These are phyloP conservation scores for Leucoraja ocellata DNA, from an alignment of 2,797 vertebrate species.

Conservation along the genomic window DNA sequence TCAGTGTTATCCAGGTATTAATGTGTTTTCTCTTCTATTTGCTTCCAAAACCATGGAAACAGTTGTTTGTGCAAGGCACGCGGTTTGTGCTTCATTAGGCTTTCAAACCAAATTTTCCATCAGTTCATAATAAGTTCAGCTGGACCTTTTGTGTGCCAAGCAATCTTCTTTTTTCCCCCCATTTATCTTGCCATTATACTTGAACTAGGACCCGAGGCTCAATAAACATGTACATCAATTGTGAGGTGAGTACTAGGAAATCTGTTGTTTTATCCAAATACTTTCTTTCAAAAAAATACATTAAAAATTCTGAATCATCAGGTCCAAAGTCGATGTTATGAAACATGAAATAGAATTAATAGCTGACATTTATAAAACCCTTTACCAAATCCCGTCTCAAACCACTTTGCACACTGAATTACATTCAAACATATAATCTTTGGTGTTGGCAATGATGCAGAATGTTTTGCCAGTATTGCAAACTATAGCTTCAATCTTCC, in stretches of 20 bases:
- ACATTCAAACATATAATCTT: not conserved
- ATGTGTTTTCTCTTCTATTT: not conserved
- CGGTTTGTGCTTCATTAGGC: not conserved
- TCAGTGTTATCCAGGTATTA: not conserved
- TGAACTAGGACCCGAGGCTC: not conserved
- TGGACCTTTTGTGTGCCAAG: not conserved
- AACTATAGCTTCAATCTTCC: not conserved
- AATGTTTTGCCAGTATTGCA: not conserved
- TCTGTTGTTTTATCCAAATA: not conserved
- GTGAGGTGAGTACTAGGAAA: not conserved
- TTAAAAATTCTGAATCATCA: not conserved
- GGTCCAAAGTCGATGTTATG: not conserved
- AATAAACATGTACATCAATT: not conserved
- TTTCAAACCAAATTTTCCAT: constrained; percentile 13
- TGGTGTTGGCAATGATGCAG: not conserved
- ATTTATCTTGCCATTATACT: no score
- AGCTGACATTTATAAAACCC: not conserved
- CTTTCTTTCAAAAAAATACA: not conserved
- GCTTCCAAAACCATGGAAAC: constrained; percentile 32
- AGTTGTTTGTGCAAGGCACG: not conserved
- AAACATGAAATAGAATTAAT: not conserved
- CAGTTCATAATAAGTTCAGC: not conserved
- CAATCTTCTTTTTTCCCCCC: not conserved
- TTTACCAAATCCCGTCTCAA: no score
- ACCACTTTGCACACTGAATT: not conserved